Evolutionary conservation across 2,888 invertebrate species (phyloP).

Genomic region (Conistra vaccinii): DNA sequence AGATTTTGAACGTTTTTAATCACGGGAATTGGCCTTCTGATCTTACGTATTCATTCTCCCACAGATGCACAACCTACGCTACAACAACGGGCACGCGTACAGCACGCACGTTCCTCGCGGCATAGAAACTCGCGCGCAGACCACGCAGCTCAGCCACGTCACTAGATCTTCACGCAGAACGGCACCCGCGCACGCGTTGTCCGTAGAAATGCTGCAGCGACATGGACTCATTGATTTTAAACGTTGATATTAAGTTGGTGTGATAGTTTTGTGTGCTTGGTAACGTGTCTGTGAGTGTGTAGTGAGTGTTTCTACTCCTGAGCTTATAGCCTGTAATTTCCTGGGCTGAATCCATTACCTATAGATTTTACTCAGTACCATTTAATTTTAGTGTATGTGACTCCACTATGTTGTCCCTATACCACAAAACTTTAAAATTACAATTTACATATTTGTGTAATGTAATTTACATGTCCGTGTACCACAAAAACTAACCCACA

Average conservation of each 20-base stretch:
- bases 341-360: not conserved
- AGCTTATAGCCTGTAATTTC: conserved; percentile 24
- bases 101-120: conserved; percentile 72
- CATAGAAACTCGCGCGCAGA: conserved; percentile 78
- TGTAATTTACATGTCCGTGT: too few relatives aligned
- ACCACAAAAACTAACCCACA: too few relatives aligned
- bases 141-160: conserved; percentile 84
- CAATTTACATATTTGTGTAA: too few relatives aligned
- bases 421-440: too few relatives aligned
- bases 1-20: not conserved
- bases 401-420: not conserved
- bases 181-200: conserved; percentile 84
- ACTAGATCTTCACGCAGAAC: conserved; percentile 85
- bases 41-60: not conserved
- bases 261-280: not conserved
- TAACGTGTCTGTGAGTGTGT: not conserved
- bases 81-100: conserved; percentile 80
- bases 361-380: not conserved
- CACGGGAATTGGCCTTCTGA: not conserved
- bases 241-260: conserved; percentile 69
- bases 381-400: not conserved
- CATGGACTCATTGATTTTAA: conserved; percentile 85
- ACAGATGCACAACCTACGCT: conserved; percentile 83
- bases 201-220: conserved; percentile 84
- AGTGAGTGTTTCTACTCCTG: not conserved